Base-by-base conservation (phyloP, 2,888 invertebrate species). In the Meloe dianella region DNA sequence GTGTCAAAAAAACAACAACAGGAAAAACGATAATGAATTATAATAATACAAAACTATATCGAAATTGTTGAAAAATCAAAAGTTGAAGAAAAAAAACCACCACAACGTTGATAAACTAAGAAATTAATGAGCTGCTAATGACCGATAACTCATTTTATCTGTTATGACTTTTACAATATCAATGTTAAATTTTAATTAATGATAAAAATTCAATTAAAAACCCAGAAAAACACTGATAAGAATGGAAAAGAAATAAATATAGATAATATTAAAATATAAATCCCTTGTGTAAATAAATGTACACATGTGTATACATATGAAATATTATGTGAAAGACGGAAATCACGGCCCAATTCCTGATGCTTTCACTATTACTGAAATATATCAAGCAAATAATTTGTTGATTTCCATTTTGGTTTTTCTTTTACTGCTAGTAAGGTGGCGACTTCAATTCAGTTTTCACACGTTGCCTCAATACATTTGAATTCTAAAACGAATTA, bases 361-460 rank as follows among this genome's bases (percentile, higher is more conserved):
- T 7, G 20, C 47, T 47, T 47, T 47, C 47, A 47, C 47, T 47
- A 47, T 20, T 47, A 47, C 47, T 47, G 9, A 47, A 47, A 47
- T 47, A 20, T 47, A 47, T 20, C 47, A 47, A 47, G 47, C 47
- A 47, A 47, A 47, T 47, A 17, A 47, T 47, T 47, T 9, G 0
- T 20, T 2, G 4, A 9, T 20, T 17, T 47, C 14, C 14, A 38
- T n/a, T 4, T 38, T 14, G 3, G n/a, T 38, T 38, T 14, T 38
- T 1, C 14, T 5, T 38, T 38, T 38, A 38, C 14, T 14, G 38
- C 14, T 14, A n/a, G 14, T 38, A n/a, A 38, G 38, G 38, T 38
- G 14, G 38, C 0, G 38, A 38, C 38, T 14, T 38, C n/a, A n/a
- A n/a, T n/a, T n/a, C n/a, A n/a, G n/a, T n/a, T n/a, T n/a, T n/a